Evolutionary conservation across 2,113 vertebrate genomes (phyloP), one percentile per base, ranked within the genome.

Genomic region (Marmota monax): DNA sequence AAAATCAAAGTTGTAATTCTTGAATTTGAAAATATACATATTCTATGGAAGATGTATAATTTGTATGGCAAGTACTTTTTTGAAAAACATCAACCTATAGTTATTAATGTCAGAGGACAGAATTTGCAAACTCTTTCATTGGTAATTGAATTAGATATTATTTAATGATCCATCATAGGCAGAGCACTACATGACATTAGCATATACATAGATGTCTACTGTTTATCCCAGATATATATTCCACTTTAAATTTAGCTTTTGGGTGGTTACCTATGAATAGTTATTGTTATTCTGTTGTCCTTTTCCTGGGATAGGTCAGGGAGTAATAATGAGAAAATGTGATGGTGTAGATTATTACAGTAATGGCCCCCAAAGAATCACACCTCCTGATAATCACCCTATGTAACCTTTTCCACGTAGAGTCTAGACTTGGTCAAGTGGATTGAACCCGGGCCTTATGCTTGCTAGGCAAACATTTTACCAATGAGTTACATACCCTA

Each of bases 111-210:
- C 25, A 70, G 25, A 86, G 34, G 22, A n/a, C 11, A 94, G 72
- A 63, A 51, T 69, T 88, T 90, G 23, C 29, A 86, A 90, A 94
- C 61, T 94, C 48, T 63, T 78, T 79, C 69, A 61, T 63, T 79
- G 27, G 34, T n/a, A 70, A 74, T 84, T 92, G 7, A 63, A 58
- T 45, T 82, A 63, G 61, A 63, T 65, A 45, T 86, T 79, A 72
- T 78, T 90, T 56, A 96, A 80, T 92, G 37, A 53, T 48, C 37
- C 39, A 69, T 39, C 42, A 76, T 58, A n/a, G 51, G 1, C 5
- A 32, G 48, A 63, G 7, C 12, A 65, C 18, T 67, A 34, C 12
- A 63, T 73, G 72, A 10, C 13, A 70, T 92, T 82, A 45, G 53
- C 51, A 39, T 79, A 34, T 88, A 53, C 1, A 27, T 56, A 84